A percentile compares a stretch with the other conserved stretches of the same genome.
These are phyloP conservation scores for Drosophila peninsularis DNA, from an alignment of 2,888 invertebrate genomes.

Conservation along the genomic window DNA sequence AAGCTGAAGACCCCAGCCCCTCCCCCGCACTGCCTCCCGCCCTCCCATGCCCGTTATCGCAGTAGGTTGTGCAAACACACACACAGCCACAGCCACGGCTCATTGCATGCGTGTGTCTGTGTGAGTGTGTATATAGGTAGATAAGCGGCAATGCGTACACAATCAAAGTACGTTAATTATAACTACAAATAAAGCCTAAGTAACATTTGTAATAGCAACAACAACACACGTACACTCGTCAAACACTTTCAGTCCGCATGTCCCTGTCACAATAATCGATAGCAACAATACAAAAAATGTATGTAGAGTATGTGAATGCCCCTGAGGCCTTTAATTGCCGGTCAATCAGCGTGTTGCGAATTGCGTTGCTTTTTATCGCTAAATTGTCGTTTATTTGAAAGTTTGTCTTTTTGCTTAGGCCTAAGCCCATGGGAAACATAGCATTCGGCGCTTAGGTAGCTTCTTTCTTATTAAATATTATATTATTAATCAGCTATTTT, in stretches of 20 bases:
- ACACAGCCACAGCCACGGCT: neutral
- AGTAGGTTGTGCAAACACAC: conserved; percentile 56
- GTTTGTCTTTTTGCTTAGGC: neutral
- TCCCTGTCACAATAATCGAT: conserved; percentile 44
- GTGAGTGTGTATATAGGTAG: conserved; percentile 24
- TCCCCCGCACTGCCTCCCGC: neutral
- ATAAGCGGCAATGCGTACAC: conserved; percentile 49
- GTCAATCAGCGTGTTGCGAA: conserved; percentile 9
- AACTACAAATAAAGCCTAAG: conserved; percentile 43
- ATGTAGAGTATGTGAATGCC: conserved; percentile 4
- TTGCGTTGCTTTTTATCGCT: neutral
- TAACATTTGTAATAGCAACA: conserved; percentile 28
- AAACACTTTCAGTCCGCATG: conserved; percentile 14
- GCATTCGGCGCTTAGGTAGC: neutral
- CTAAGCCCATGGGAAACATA: neutral
- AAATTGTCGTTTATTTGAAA: neutral
- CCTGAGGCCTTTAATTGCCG: conserved; percentile 9
- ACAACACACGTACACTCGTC: conserved; percentile 3
- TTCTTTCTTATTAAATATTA: neutral
- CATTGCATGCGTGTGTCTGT: neutral
- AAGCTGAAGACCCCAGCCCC: conserved; percentile 29
- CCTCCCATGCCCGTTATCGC: conserved; percentile 29
- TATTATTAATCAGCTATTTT: neutral
- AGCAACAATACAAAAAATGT: conserved; percentile 5
- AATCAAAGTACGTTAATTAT: conserved; percentile 52